These are phyloP conservation scores for Acronicta alni DNA, from an alignment of 2,888 invertebrate species.

Conservation along the genomic window DNA sequence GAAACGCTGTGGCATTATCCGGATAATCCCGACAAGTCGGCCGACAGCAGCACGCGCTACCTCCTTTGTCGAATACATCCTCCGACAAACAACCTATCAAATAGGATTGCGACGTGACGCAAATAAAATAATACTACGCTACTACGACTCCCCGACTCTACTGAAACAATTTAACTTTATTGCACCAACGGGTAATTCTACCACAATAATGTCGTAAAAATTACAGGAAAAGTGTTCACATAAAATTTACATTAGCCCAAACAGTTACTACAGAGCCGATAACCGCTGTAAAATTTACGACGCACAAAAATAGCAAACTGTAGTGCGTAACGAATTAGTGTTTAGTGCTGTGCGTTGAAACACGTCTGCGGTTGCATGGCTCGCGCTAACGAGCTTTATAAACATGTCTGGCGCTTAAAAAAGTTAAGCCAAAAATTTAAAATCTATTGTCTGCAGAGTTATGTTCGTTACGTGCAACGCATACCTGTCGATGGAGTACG, in stretches of 20 bases:
- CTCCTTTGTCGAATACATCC: conserved; percentile 65
- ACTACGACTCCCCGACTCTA: conserved; percentile 25
- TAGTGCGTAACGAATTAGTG: conserved; percentile 48
- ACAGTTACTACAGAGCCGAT: conserved; percentile 50
- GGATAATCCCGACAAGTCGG: conserved; percentile 79
- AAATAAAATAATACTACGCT: conserved; percentile 43
- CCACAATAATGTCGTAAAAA: conserved; percentile 42
- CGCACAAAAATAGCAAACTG: conserved; percentile 53
- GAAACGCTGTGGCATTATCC: conserved; percentile 74
- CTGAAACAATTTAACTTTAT: conserved; percentile 36
- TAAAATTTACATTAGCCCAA: conserved; percentile 47
- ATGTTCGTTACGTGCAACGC: conserved; percentile 58
- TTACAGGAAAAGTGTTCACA: conserved; percentile 47
- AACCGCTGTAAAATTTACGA: conserved; percentile 51
- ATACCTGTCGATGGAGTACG: conserved; percentile 79
- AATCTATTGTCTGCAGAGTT: conserved; percentile 61
- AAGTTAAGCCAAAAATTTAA: conserved; percentile 52
- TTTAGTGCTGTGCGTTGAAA: conserved; percentile 42
- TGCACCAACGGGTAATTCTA: conserved; percentile 34
- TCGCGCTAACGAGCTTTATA: conserved; percentile 38
- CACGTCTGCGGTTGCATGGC: conserved; percentile 35
- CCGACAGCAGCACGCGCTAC: conserved; percentile 65
- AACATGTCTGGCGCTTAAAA: conserved; percentile 56
- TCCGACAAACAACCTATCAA: conserved; percentile 62
- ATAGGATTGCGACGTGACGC: conserved; percentile 57